Base-by-base conservation (phyloP, 2,888 invertebrate species). In the Eueremaeus valkanovi region DNA sequence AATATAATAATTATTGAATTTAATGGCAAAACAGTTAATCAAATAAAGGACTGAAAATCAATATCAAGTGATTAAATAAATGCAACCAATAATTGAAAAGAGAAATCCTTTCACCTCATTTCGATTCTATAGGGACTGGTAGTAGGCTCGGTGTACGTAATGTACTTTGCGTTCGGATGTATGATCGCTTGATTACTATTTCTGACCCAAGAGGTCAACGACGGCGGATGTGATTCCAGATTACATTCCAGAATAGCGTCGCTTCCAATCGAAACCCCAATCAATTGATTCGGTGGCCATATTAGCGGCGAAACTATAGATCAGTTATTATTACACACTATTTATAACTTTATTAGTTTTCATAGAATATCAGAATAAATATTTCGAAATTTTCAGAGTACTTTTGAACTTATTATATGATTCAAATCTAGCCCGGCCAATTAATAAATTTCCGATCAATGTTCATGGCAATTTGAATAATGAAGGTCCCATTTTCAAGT, bases 221-320 rank as follows among this genome's bases (percentile, higher is more conserved):
- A 93, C 78, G 92, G 88, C 13, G 94, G 94, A 85, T 92, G 91
- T 73, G 94, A 93, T 84, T 95, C 95, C 27, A 93, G 92, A 84
- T 93, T 92, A 84, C 95, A 95, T 86, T 93, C 93, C 82, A 95
- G 90, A 68, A 92, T 92, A 79, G 93, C 93, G 86, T 93, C 92
- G 72, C 93, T 93, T 78, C 92, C 92, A 76, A 91, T 88, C 76
- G 93, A 93, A 40, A 93, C 93, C 16, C 73, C 77, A 5, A 77
- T 72, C 84, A 94, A 87, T 86, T 94, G 93, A 87, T 93, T 94
- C 75, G 93, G 93, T 79, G 94, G 93, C 91, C 92, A 93, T 83
- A 94, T 93, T 92, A 93, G 92, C 73, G 94, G 94, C 0, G 92
- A 91, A 86, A 94, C 94, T 94, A 86, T 31, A 86, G 85, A 45